A percentile compares a stretch with the other conserved stretches of the same genome.
Evolutionary conservation across 2,888 invertebrate genomes (phyloP).

Genomic region (Therioaphis trifolii): DNA sequence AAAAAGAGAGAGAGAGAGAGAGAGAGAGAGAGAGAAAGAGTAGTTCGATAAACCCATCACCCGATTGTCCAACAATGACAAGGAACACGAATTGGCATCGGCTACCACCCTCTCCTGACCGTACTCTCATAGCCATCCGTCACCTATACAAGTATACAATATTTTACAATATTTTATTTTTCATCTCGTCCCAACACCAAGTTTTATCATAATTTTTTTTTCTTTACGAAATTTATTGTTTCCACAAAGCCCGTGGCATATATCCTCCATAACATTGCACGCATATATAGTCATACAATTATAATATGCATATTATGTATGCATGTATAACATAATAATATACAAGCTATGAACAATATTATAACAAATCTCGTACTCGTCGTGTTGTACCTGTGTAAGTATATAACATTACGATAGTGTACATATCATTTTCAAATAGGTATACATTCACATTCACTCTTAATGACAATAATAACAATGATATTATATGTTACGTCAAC

Average conservation of each 20-base stretch:
- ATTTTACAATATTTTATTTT: background rate
- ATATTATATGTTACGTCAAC: too few relatives aligned
- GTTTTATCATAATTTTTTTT: background rate
- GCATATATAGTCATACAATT: too few relatives aligned
- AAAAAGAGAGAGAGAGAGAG: background rate
- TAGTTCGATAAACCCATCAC: conserved; percentile 43
- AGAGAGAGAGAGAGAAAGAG: background rate
- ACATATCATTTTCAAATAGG: too few relatives aligned
- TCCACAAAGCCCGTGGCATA: background rate
- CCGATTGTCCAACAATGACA: conserved; percentile 65
- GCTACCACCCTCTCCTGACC: background rate
- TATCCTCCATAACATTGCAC: too few relatives aligned
- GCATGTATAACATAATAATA: background rate
- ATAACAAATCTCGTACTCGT: background rate
- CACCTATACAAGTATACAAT: background rate
- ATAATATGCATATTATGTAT: background rate
- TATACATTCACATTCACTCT: too few relatives aligned
- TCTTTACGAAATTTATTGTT: background rate
- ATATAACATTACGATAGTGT: background rate
- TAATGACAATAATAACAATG: too few relatives aligned
- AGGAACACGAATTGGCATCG: conserved; percentile 63
- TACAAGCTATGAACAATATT: background rate
- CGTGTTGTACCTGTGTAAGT: background rate
- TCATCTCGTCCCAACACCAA: background rate
- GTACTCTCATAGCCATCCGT: background rate